phyloP scores from a whole-genome alignment of 1,140 invertebrate genomes.

The Heliconius nattereri region DNA sequence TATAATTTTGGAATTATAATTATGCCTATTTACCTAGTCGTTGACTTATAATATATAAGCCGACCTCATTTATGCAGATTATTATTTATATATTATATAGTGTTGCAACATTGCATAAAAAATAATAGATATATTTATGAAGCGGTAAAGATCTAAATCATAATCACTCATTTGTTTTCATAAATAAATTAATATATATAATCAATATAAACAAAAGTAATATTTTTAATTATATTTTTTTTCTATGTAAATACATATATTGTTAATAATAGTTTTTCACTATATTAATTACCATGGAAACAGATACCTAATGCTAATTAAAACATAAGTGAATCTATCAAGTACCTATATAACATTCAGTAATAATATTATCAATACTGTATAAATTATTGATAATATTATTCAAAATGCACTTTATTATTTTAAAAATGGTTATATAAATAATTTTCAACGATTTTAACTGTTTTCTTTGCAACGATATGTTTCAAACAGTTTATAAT shows the following conservation, averaged over 20 bases:
- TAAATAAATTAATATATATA: too few relatives aligned
- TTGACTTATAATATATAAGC: neutral
- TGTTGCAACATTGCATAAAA: neutral
- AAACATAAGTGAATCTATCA: neutral
- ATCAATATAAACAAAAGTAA: too few relatives aligned
- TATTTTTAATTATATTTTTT: neutral
- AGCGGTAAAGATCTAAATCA: neutral
- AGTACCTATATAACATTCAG: neutral
- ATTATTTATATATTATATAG: neutral
- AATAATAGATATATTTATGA: neutral
- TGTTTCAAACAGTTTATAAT: neutral
- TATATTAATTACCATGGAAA: neutral
- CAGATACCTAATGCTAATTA: neutral
- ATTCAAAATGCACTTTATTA: neutral
- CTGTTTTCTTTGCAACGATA: neutral
- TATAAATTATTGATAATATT: neutral
- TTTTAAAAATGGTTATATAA: neutral
- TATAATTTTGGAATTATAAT: conserved; percentile 4
- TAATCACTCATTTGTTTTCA: neutral
- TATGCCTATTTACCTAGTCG: neutral
- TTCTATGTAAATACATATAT: too few relatives aligned
- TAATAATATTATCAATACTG: neutral
- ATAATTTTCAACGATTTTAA: neutral
- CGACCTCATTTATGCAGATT: neutral
- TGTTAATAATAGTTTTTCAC: neutral